Conservation (phyloP, 2,113 vertebrate genomes). For the Porphyrio hochstetteri region DNA sequence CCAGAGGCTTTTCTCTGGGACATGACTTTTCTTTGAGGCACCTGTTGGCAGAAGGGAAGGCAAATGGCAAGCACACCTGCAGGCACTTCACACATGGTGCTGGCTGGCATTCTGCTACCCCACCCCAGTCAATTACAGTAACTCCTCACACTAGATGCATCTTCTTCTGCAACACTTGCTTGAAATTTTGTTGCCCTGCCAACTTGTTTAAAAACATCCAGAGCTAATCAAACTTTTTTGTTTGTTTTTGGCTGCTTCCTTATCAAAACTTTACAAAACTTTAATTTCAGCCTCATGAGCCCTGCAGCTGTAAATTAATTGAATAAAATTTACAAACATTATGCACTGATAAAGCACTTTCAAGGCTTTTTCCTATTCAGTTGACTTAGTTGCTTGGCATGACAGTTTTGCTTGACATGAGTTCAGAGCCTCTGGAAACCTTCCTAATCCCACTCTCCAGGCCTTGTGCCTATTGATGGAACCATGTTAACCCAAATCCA, state of each 20-base stretch:
- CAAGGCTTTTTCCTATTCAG: constrained; percentile 60
- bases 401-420: constrained; percentile 74
- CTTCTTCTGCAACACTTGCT: not conserved
- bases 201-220: constrained; percentile 49
- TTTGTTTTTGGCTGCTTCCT: constrained; percentile 62
- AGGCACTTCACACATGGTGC: not conserved
- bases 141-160: not conserved
- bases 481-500: constrained; percentile 61
- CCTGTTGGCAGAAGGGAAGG: not conserved
- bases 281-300: constrained; percentile 72
- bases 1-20: not conserved
- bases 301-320: constrained; percentile 78
- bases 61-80: not conserved
- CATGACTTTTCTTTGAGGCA: not conserved
- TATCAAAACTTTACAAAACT: constrained; percentile 77
- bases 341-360: constrained; percentile 62
- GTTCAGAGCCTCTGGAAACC: constrained; percentile 76
- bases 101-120: not conserved
- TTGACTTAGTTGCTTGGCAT: constrained; percentile 65
- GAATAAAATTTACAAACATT: constrained; percentile 82
- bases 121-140: not conserved
- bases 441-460: constrained; percentile 75
- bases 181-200: constrained; percentile 4
- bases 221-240: constrained; percentile 54
- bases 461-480: constrained; percentile 74